Base-by-base conservation (phyloP, 1,140 invertebrate genomes). In the Zaprionus ghesquierei region DNA sequence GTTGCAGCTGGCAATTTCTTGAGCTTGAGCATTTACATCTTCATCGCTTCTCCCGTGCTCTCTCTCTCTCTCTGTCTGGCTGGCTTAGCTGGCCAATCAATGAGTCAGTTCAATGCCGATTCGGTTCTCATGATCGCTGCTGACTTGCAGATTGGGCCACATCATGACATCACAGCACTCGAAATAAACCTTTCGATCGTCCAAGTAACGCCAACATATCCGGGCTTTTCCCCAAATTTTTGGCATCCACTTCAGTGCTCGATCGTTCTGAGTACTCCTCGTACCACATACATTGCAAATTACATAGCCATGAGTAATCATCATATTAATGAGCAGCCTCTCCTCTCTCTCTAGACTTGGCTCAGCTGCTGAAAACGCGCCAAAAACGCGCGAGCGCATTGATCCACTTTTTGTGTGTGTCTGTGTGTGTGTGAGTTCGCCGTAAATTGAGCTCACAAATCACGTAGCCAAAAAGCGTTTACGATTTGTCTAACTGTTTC, bases 221-320 rank as follows among this genome's bases (percentile, higher is more conserved):
- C 82, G 82, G 82, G 79, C 82, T 64, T 31, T 82, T 86, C 71
- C 69, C 74, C 70, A 20, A 33, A 31, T 41, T 35, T 60, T 79
- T 79, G 75, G 69, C 61, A 69, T 74, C 71, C 61, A 84, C 80
- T 84, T 82, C 80, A 84, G 35, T n/a, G n/a, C 22, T 70, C 55
- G n/a, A 25, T 56, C 63, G 35, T 44, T 69, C 25, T 38, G 38
- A 20, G 3, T 25, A 15, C 1, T 3, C 23, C n/a, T n/a, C n/a
- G n/a, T n/a, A n/a, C n/a, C 38, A 8, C 25, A 46, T 38, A 38
- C 35, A 49, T 54, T 61, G 60, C 77, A 71, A 87, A 87, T 87
- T 89, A 87, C 84, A 84, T 59, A 73, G 63, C 62, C 84, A 89
- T 89, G 84, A 89, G 84, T 89, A 89, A 89, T 89, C 79, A 89